Base-by-base conservation (phyloP, 2,888 invertebrate genomes). In the Parelbella ahira region DNA sequence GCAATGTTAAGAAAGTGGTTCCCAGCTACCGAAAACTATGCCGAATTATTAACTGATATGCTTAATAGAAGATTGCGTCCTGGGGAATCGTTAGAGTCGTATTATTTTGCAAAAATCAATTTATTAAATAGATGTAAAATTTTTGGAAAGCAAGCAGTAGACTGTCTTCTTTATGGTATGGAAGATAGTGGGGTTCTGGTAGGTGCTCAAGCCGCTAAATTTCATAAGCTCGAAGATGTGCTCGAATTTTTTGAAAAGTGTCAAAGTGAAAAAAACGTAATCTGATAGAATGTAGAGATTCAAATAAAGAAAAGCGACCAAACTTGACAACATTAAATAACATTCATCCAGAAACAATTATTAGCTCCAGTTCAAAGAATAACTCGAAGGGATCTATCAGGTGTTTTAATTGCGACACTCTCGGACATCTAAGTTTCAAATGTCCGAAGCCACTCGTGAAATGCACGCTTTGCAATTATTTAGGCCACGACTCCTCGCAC, bases 41-140 rank as follows among this genome's bases (percentile, higher is more conserved):
- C 27, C 12, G 11, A 53, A 15, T 20, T 53, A 2, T 13, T 48
- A 4, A 44, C 44, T 1, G 51, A 53, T 2, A 51, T 53, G 51
- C 30, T 53, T 4, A 18, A 25, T 20, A 45, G 29, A 24, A 20
- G 27, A 6, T 42, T 15, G 4, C 32, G 36, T 2, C 24, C 20
- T 15, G 45, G 45, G 1, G 49, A 52, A 36, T 44, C 50, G 2
- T 15, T 53, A 5, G 49, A 50, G 12, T 12, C 36, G 1, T 51
- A 51, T 32, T 53, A 45, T 44, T 53, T 37, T 29, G 19, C 39
- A 0, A 51, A 53, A 25, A 32, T 51, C 2, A 53, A 51, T 9
- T 11, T 51, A 2, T 23, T 49, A 1, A 47, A 47, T 15, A 5
- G 45, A 5, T 48, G 48, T 9, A 42, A 37, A 12, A 27, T 27